Conservation (phyloP, 2,113 vertebrate genomes). For the Neodontobutis hainanensis region DNA sequence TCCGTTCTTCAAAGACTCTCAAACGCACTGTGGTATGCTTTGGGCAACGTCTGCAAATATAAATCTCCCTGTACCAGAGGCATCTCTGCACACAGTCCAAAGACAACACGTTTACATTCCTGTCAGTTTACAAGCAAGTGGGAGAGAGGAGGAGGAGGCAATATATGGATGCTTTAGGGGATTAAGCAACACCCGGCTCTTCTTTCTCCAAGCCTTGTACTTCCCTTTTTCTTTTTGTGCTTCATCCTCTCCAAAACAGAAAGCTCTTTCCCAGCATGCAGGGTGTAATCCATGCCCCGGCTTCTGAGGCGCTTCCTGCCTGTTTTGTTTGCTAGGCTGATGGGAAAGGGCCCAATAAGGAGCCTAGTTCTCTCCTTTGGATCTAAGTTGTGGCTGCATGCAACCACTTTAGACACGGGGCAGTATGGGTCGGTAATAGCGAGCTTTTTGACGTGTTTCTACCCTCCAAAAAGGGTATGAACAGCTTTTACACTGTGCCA, state of each 20-base stretch:
- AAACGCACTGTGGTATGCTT: conserved; percentile 57
- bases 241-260: conserved; percentile 64
- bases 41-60: conserved; percentile 71
- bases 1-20: conserved; percentile 70
- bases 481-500: too few species aligned
- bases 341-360: conserved; percentile 46
- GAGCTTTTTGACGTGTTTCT: too few species aligned
- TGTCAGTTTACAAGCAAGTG: conserved; percentile 68
- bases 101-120: conserved; percentile 77
- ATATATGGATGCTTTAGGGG: conserved; percentile 81
- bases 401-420: conserved; percentile 17
- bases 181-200: conserved; percentile 67
- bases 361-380: conserved; percentile 21
- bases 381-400: conserved; percentile 39
- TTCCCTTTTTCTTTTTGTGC: conserved; percentile 48
- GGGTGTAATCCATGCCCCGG: conserved; percentile 68
- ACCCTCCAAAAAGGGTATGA: too few species aligned
- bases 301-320: conserved; percentile 65
- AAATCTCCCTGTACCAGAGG: conserved; percentile 71
- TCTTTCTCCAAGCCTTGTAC: conserved; percentile 41
- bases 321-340: conserved; percentile 59
- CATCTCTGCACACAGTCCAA: conserved; percentile 61
- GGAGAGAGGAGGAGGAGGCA: conserved; percentile 71
- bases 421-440: not conserved
- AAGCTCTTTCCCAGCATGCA: conserved; percentile 74